Evolutionary conservation across 2,113 vertebrate genomes (phyloP), one percentile per base, ranked within the genome.

Genomic region (Chaetura pelagica): DNA sequence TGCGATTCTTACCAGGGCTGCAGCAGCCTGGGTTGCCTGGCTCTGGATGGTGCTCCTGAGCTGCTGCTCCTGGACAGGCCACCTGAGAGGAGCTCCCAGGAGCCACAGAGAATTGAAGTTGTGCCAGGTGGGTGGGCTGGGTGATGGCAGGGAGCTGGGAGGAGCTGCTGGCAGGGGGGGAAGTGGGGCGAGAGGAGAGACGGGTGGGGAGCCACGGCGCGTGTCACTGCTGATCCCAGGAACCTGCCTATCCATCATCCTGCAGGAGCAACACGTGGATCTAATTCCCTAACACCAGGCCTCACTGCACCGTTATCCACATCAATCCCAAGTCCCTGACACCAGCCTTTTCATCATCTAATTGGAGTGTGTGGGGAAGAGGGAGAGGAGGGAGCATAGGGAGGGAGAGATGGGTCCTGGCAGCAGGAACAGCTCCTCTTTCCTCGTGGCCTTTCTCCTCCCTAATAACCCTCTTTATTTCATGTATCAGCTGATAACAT

Each of bases 161-260:
- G 78, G 35, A 79, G 66, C 48, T 1, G 0, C 24, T 17, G 2
- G 38, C 62, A 42, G 69, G 57, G 20, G 57, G 19, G 26, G 19
- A 46, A 84, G 26, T 5, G 2, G 51, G 61, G 62, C 4, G 18
- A 49, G 57, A 68, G 18, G 27, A 12, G n/a, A 75, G 61, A 38
- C 7, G 24, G 75, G 21, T 8, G 3, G 57, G 21, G 90, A 83
- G 19, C 55, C 17, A 77, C 29, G 0, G 8, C 4, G 16, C 34
- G 61, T 84, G 72, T 80, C 87, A 46, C 10, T 61, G 67, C 69
- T 44, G 58, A 63, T 88, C 79, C 83, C 84, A 79, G 82, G 57
- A 93, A 68, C n/a, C 69, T 49, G 75, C 75, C 87, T 10, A 34
- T 34, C 61, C 35, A 55, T 77, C 90, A 72, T 32, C 83, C 80